Evolutionary conservation across 2,888 invertebrate genomes (phyloP), one percentile per base, ranked within the genome.

Genomic region (Tetramorium bicarinatum): DNA sequence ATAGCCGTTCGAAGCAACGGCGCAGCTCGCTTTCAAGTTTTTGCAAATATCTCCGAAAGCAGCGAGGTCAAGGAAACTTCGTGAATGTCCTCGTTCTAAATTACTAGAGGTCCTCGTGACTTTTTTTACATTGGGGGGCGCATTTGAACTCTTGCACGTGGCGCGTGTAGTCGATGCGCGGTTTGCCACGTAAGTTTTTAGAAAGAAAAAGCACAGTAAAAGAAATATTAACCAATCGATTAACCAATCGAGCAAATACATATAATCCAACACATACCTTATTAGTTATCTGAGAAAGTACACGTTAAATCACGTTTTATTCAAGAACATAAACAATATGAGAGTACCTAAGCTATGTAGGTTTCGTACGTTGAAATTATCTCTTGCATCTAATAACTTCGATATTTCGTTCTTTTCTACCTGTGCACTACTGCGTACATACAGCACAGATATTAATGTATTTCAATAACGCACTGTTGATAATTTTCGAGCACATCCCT

Each of bases 381-480:
- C 13, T 66, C 0, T 21, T 34, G 4, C 21, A 13, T 38, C 7
- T 0, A 18, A 21, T 13, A 29, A 29, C 15, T 18, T 52, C 21
- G 41, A 41, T 21, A 56, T 13, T 79, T 80, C 79, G 79, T 80
- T 71, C 79, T 80, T 71, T 80, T 69, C 79, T 80, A 69, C 71
- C 34, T 47, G 2, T 56, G 18, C 15, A 38, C 56, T 34, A 34
- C 47, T 80, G 11, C 8, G n/a, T n/a, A n/a, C 18, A 25, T n/a
- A 13, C 8, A 47, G 3, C 44, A 34, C 29, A 34, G 34, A 66
- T 62, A 59, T 59, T 34, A 18, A 67, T 9, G 15, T 13, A 21
- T 64, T 41, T 41, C 15, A 8, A 44, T 38, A 38, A 77, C 18
- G 56, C 21, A 56, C 2, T 6, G 1, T 11, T 9, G 15, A 59